Evolutionary conservation across 2,888 invertebrate genomes (phyloP).

Genomic region (Chrysotoxum bicinctum): DNA sequence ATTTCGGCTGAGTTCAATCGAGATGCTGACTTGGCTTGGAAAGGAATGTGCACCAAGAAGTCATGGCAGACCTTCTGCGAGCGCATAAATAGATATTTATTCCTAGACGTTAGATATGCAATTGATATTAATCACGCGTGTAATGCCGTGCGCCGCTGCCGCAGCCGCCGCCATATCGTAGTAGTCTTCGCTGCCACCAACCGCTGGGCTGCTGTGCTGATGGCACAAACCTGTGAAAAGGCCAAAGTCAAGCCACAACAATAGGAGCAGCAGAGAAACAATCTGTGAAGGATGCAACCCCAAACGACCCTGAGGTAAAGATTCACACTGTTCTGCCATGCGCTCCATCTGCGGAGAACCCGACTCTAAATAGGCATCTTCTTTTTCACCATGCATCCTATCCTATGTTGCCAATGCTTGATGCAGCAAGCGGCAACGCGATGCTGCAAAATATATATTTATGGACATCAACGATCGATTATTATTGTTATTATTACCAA

Average conservation of each 20-base stretch:
- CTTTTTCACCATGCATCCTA: background rate
- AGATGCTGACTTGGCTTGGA: constrained; percentile 40
- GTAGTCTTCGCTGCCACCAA: constrained; percentile 43
- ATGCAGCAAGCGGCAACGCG: constrained; percentile 3
- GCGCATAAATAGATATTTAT: constrained; percentile 73
- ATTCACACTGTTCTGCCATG: constrained; percentile 40
- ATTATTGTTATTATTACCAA: constrained; percentile 71
- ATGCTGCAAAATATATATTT: constrained; percentile 57
- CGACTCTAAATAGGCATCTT: constrained; percentile 28
- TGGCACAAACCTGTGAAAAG: constrained; percentile 57
- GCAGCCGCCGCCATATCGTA: background rate
- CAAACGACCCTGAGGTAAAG: constrained; percentile 61
- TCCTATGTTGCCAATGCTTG: background rate
- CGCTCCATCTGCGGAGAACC: background rate
- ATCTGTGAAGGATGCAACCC: constrained; percentile 66
- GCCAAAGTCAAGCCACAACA: constrained; percentile 60
- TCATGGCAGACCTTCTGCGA: constrained; percentile 46
- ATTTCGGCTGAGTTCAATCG: constrained; percentile 69
- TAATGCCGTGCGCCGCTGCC: constrained; percentile 69
- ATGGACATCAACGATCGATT: constrained; percentile 70
- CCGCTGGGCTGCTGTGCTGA: constrained; percentile 30
- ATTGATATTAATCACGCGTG: constrained; percentile 75
- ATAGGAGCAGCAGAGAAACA: constrained; percentile 45
- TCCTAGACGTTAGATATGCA: constrained; percentile 74
- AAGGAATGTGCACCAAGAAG: constrained; percentile 52